phyloP scores from a whole-genome alignment of 2,797 vertebrate genomes.

The Percopsis omiscomaycus region DNA sequence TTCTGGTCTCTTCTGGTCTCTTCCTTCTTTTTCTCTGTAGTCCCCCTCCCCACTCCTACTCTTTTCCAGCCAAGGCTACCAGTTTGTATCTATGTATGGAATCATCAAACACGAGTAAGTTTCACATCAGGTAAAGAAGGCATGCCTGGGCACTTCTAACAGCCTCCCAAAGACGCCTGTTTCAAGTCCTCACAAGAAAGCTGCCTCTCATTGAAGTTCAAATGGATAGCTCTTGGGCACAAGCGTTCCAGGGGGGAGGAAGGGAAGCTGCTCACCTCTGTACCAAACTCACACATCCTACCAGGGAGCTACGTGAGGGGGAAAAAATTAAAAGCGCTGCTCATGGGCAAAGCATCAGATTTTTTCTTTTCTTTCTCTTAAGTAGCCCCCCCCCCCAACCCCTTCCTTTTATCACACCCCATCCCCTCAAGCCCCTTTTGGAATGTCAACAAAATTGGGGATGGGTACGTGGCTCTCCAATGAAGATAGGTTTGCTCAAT shows the following conservation, averaged over 20 bases:
- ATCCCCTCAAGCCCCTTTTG: constrained; percentile 51
- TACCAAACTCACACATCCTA: constrained; percentile 68
- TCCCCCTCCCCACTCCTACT: constrained; percentile 49
- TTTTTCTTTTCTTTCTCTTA: constrained; percentile 61
- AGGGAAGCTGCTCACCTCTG: constrained; percentile 62
- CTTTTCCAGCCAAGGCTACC: constrained; percentile 72
- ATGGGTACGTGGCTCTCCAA: constrained; percentile 51
- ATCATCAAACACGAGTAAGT: constrained; percentile 78
- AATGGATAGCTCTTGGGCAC: constrained; percentile 79
- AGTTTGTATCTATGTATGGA: constrained; percentile 78
- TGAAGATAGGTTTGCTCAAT: constrained; percentile 59
- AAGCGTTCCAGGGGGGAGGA: constrained; percentile 61
- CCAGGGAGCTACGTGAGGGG: constrained; percentile 53
- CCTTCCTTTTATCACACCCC: constrained; percentile 49
- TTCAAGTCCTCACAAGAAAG: constrained; percentile 79
- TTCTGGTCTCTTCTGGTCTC: constrained; percentile 22
- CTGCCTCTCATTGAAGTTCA: constrained; percentile 78
- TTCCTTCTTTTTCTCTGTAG: constrained; percentile 5
- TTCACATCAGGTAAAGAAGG: constrained; percentile 76
- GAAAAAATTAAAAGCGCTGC: constrained; percentile 62
- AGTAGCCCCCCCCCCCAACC: constrained; percentile 38
- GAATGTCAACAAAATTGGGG: constrained; percentile 70
- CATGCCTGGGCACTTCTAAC: constrained; percentile 76
- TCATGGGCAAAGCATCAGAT: constrained; percentile 66
- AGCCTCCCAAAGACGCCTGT: constrained; percentile 72